A percentile compares a stretch with the other conserved stretches of the same genome.
phyloP scores from a whole-genome alignment of 2,113 vertebrate species.

The Protomyctophum bolini region DNA sequence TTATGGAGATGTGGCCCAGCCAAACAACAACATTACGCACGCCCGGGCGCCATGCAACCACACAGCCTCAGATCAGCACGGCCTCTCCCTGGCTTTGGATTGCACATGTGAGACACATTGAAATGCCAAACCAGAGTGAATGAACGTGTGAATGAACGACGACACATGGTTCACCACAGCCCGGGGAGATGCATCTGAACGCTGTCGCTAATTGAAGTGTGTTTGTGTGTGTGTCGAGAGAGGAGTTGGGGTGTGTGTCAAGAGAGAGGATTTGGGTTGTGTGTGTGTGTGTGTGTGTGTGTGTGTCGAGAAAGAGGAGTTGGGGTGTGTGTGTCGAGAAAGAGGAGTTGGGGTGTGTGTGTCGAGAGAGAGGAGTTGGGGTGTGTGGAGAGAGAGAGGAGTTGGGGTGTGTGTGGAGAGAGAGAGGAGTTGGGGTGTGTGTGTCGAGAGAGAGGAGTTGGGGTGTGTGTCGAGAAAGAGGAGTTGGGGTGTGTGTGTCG shows the following conservation, averaged over 20 bases:
- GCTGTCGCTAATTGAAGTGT: slow-evolving; percentile 16
- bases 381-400: background rate
- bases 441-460: too few relatives aligned
- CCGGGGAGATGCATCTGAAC: slow-evolving; percentile 1
- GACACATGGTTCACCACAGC: background rate
- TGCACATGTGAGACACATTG: slow-evolving; percentile 12
- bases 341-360: background rate
- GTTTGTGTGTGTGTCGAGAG: background rate
- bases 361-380: too few relatives aligned
- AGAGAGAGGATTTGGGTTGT: background rate
- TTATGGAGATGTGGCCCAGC: slow-evolving; percentile 14
- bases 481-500: background rate
- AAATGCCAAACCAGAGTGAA: slow-evolving; percentile 18
- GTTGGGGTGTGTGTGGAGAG: background rate
- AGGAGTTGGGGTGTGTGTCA: background rate
- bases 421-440: background rate
- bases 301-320: background rate
- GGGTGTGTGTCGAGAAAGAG: background rate
- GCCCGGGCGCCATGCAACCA: background rate
- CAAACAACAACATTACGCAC: slow-evolving; percentile 1
- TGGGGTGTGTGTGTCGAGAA: background rate
- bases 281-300: too few relatives aligned
- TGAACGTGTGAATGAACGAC: slow-evolving; percentile 2
- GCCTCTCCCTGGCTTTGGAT: background rate
- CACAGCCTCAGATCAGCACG: slow-evolving; percentile 7